These are phyloP conservation scores for Galerucella calmariensis DNA, from an alignment of 2,888 invertebrate species.

Conservation along the genomic window DNA sequence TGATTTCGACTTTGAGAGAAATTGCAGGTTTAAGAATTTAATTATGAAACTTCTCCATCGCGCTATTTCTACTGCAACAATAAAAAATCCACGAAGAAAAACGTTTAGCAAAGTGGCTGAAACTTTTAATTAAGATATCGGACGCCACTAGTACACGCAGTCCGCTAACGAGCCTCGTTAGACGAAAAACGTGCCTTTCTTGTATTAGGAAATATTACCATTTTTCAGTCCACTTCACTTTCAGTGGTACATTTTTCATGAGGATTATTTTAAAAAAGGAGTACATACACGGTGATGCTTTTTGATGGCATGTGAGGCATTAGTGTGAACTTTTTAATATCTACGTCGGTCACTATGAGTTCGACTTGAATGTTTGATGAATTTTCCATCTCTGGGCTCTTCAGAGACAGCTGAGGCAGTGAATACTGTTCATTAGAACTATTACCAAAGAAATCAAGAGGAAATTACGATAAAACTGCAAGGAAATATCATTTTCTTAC, in stretches of 20 bases:
- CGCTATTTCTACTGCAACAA: slow-evolving; percentile 13
- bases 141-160: slow-evolving; percentile 16
- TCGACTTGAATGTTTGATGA: too few relatives aligned
- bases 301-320: too few relatives aligned
- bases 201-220: not conserved
- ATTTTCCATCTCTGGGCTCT: too few relatives aligned
- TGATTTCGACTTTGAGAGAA: slow-evolving; percentile 33
- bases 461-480: too few relatives aligned
- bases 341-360: too few relatives aligned
- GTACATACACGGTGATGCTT: not conserved
- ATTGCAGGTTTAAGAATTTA: slow-evolving; percentile 37
- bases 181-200: slow-evolving; percentile 9
- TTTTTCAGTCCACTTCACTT: not conserved
- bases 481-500: too few relatives aligned
- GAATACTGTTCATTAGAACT: too few relatives aligned
- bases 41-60: slow-evolving; percentile 37
- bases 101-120: slow-evolving; percentile 18
- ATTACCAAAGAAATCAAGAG: too few relatives aligned
- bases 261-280: not conserved
- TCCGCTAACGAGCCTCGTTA: slow-evolving; percentile 16
- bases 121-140: slow-evolving; percentile 33
- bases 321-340: too few relatives aligned
- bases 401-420: too few relatives aligned
- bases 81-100: slow-evolving; percentile 13
- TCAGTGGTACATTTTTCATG: too few relatives aligned